phyloP scores from a whole-genome alignment of 2,797 vertebrate species.

The Danionella dracula region DNA sequence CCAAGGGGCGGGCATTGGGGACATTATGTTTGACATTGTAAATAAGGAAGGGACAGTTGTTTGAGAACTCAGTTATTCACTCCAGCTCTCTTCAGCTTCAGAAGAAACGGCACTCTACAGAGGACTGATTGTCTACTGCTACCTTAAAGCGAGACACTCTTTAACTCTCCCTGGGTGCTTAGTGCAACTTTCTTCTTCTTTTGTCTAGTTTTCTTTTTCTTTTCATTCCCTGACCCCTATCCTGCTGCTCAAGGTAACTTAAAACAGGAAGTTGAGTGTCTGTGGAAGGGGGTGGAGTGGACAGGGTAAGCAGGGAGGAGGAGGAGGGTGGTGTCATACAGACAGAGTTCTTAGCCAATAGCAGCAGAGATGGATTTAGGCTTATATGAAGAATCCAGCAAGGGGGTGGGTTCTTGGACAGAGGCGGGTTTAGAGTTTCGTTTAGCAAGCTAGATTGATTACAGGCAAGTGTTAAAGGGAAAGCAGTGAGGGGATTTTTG shows the following conservation, averaged over 20 bases:
- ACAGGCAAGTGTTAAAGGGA: constrained; percentile 93
- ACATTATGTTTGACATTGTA: constrained; percentile 85
- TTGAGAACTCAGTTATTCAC: constrained; percentile 68
- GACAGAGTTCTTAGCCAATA: constrained; percentile 70
- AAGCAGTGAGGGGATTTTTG: constrained; percentile 81
- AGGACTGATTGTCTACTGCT: constrained; percentile 60
- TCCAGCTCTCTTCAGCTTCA: constrained; percentile 59
- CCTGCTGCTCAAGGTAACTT: constrained; percentile 99
- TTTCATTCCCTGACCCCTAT: constrained; percentile 89
- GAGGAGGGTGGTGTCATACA: constrained; percentile 64
- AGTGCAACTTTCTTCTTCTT: constrained; percentile 65
- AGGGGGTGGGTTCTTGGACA: constrained; percentile 56
- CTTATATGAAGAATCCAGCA: constrained; percentile 62
- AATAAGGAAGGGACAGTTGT: constrained; percentile 80
- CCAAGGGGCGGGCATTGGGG: constrained; percentile 64
- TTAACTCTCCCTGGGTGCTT: constrained; percentile 28
- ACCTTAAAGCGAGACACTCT: constrained; percentile 38
- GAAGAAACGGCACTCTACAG: constrained; percentile 47
- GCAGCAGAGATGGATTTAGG: constrained; percentile 42
- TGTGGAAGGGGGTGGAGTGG: constrained; percentile 69
- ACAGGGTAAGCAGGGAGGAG: constrained; percentile 46
- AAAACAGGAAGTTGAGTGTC: constrained; percentile 93
- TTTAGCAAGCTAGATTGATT: constrained; percentile 96
- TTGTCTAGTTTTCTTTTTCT: constrained; percentile 45
- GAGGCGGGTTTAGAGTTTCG: constrained; percentile 78